These are phyloP conservation scores for Lycocerus yunnanus DNA, from an alignment of 2,888 invertebrate species.

Conservation along the genomic window DNA sequence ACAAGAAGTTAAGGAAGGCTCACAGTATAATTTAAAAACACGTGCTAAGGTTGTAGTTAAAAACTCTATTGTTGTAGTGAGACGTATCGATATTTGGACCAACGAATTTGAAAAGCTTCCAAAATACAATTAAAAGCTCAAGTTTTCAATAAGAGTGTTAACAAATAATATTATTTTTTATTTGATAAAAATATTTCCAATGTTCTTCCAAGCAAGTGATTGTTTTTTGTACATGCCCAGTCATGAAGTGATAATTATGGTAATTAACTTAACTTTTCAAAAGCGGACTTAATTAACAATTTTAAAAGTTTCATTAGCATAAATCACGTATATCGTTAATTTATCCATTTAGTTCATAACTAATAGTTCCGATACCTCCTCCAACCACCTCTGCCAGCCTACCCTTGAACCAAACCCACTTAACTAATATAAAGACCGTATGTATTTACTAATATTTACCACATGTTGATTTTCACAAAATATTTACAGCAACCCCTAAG, in stretches of 20 bases:
- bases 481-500: slow-evolving; percentile 41
- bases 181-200: background rate
- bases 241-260: background rate
- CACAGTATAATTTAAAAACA: slow-evolving; percentile 31
- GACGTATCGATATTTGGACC: slow-evolving; percentile 13
- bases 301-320: background rate
- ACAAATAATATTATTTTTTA: background rate
- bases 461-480: slow-evolving; percentile 46
- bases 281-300: background rate
- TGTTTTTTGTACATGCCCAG: background rate
- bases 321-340: slow-evolving; percentile 15
- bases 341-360: slow-evolving; percentile 25
- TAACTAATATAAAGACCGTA: slow-evolving; percentile 48
- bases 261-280: background rate
- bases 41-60: slow-evolving; percentile 29
- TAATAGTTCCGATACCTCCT: slow-evolving; percentile 33
- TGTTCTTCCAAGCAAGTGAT: background rate
- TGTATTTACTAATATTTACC: slow-evolving; percentile 50
- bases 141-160: background rate
- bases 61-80: slow-evolving; percentile 19
- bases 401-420: slow-evolving; percentile 34
- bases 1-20: background rate
- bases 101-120: background rate
- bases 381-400: slow-evolving; percentile 28
- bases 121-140: background rate